Evolutionary conservation across 2,888 invertebrate species (phyloP).

Genomic region (Digitonthophagus gazella): DNA sequence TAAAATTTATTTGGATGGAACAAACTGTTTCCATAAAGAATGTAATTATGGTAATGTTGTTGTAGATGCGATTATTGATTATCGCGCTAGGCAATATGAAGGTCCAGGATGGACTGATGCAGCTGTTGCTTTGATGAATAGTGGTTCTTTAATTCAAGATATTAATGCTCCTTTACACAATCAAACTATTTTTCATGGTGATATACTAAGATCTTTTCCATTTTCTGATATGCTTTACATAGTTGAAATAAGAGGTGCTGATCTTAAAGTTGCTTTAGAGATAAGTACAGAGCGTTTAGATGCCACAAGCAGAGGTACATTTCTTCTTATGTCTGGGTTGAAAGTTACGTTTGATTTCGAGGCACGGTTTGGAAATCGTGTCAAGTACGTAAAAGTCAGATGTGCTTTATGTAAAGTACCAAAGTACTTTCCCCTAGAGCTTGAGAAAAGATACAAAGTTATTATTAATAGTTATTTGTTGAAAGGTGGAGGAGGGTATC

Average conservation of each 20-base stretch:
- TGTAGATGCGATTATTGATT: conserved; percentile 71
- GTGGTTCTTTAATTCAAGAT: conserved; percentile 74
- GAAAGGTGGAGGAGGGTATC: conserved; percentile 73
- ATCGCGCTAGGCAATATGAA: conserved; percentile 53
- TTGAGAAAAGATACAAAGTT: conserved; percentile 60
- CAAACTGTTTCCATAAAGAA: conserved; percentile 66
- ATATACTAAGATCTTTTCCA: conserved; percentile 71
- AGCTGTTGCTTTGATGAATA: conserved; percentile 71
- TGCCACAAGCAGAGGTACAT: conserved; percentile 60
- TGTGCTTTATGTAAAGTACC: conserved; percentile 70
- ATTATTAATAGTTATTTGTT: conserved; percentile 65
- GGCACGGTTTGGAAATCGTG: conserved; percentile 61
- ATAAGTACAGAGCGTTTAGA: conserved; percentile 42
- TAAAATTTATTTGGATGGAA: conserved; percentile 55
- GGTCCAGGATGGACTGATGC: conserved; percentile 72
- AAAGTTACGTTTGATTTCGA: conserved; percentile 67
- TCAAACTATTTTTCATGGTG: conserved; percentile 67
- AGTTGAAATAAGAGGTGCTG: conserved; percentile 63
- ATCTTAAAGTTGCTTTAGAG: conserved; percentile 54
- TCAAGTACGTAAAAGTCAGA: conserved; percentile 60
- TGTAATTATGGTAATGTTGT: conserved; percentile 85
- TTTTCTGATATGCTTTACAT: conserved; percentile 71
- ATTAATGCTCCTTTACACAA: conserved; percentile 51
- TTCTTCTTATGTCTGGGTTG: conserved; percentile 79
- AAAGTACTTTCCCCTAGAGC: conserved; percentile 55